Base-by-base conservation (phyloP, 2,797 vertebrate species). In the Micromesistius poutassou region DNA sequence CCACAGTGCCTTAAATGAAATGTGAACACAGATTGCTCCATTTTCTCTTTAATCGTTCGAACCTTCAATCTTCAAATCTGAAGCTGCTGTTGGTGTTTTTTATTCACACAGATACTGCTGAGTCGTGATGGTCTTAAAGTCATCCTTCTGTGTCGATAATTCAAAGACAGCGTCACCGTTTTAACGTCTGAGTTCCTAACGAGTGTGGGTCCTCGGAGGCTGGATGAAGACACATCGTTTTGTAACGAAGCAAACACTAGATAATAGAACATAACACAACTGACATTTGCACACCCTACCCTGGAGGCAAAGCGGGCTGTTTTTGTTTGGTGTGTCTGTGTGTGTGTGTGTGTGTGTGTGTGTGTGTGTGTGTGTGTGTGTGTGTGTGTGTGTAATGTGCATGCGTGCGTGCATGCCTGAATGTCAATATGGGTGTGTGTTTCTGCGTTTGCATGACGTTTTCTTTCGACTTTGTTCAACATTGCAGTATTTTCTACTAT, bases 1-100 rank as follows among this genome's bases (percentile, higher is more conserved):
- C 90, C 87, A n/a, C 89, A 91, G 93, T 93, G 93, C 93, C 93
- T 93, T 93, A 89, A 68, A 30, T 5, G 70, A 30, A 71, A 46
- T 33, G 16, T 71, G 85, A 87, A 71, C 77, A 33, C 46, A 88
- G 89, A 91, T 91, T 91, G 89, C 91, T 92, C 91, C 28, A n/a
- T 84, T 85, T 83, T 87, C 80, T 78, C 76, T 72, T 75, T 5
- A 74, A 77, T 82, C 12, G 71, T 30, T 62, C 78, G 40, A 77
- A 82, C 80, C n/a, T 78, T 42, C 77, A 73, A 73, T 1, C 25
- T 68, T 13, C 62, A 25, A 25, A 68, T 68, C 4, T 28, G 62
- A 68, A 28, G 62, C 62, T n/a, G 9, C 9, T 28, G n/a, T 28
- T 12, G 70, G 30, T 19, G 70, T 33, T 71, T 33, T 71, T 33